These are phyloP conservation scores for Nymphicus hollandicus DNA, from an alignment of 2,113 vertebrate genomes.

Conservation along the genomic window DNA sequence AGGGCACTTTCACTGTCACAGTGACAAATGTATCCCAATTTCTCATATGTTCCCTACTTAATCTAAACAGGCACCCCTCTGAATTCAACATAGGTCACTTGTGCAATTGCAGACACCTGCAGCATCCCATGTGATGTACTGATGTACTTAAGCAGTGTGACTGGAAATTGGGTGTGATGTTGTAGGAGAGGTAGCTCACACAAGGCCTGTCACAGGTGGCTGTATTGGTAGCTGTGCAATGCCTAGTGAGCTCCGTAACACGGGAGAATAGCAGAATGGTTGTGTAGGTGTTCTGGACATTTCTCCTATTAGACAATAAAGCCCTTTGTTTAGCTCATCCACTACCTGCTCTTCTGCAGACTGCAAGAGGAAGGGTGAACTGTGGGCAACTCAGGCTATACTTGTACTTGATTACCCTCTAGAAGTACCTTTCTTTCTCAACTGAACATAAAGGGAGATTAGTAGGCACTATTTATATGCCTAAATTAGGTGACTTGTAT, in stretches of 20 bases:
- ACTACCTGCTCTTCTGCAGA: neutral
- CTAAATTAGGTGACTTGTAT: neutral
- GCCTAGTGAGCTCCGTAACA: fast-evolving
- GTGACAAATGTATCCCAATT: neutral
- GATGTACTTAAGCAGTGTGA: neutral
- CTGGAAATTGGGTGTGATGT: neutral
- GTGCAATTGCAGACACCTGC: neutral
- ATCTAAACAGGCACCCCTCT: neutral
- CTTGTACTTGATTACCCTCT: neutral
- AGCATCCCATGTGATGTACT: neutral
- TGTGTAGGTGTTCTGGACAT: neutral
- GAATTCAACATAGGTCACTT: neutral
- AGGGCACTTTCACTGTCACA: neutral
- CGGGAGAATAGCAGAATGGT: neutral
- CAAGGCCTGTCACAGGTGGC: fast-evolving
- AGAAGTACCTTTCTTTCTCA: neutral
- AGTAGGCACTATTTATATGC: neutral
- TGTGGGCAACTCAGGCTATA: neutral
- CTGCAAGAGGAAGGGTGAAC: neutral
- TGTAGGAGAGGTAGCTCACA: neutral
- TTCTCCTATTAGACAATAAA: neutral
- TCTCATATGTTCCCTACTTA: neutral
- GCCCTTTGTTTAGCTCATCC: neutral
- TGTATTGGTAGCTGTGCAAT: neutral
- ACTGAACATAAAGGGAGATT: neutral